Evolutionary conservation across 2,797 vertebrate genomes (phyloP), one percentile per base, ranked within the genome.

Genomic region (Dendrocincla fuliginosa): DNA sequence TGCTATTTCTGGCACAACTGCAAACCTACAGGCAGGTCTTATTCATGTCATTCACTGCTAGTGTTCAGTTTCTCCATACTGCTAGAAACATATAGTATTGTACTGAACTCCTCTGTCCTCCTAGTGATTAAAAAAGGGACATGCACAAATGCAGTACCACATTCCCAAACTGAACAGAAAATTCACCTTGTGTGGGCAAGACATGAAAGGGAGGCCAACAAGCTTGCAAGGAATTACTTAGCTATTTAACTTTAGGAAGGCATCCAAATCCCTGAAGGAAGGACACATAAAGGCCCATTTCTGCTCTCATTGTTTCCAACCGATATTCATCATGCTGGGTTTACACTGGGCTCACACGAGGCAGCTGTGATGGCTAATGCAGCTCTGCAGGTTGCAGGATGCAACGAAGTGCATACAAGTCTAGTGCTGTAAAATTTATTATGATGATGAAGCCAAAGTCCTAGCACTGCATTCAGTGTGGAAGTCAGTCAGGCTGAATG

Each of bases 401-500:
- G 11, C 28, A 68, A 19, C 22, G 37, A 41, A 7, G 17, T 4
- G 2, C 13, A 22, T 15, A 17, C 12, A 27, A 24, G 15, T 27
- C 35, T 27, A 9, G 16, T 35, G 25, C 20, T 74, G 50, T 17
- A 37, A 80, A 65, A 25, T 0, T 52, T 70, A 46, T 32, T 46
- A 33, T 30, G 11, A 33, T 30, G 11, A 28, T 37, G 39, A 70
- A 10, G 28, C 18, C 50, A 19, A 73, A 65, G 19, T 30, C 24
- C 44, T 59, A 60, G 17, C 7, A 16, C 28, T 86, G 33, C 30
- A 46, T 49, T 78, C 28, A 60, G 52, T 75, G 47, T 11, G 2
- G 33, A 65, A 92, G 17, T 90, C 50, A 89, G 61, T 56, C 71
- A 81, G 68, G 35, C 41, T 87, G 88, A 92, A 93, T 24, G 44